Base-by-base conservation (phyloP, 2,888 invertebrate species). In the Platycheirus albimanus region DNA sequence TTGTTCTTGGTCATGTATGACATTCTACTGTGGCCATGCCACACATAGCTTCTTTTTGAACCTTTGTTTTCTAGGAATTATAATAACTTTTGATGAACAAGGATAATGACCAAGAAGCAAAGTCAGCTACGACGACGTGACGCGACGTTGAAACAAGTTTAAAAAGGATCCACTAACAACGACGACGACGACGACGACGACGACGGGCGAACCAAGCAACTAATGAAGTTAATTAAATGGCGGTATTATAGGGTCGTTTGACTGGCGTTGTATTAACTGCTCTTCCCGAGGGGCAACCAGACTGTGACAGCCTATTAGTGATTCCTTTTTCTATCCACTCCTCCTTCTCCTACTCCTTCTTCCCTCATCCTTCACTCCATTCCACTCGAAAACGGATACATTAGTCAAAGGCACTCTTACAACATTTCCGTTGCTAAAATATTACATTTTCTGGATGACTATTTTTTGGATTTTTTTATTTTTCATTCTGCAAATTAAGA, bases 81-180 rank as follows among this genome's bases (percentile, higher is more conserved):
- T 77, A 76, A 81, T 81, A 83, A 83, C 78, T 83, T 83, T 78
- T 83, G 78, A 83, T 83, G 64, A 78, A 83, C 78, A 72, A 78
- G 83, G 78, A 83, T 83, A 83, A 83, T 83, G 83, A 83, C 78
- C 69, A 67, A 63, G 13, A 28, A 72, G 54, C 47, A 33, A 61
- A 51, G 33, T 47, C 24, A 17, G 33, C 56, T 36, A 33, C 2
- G 10, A 19, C 24, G n/a, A n/a, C n/a, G n/a, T n/a, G n/a, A n/a
- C n/a, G n/a, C n/a, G n/a, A n/a, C n/a, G 28, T 24, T 58, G 15
- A 5, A 36, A n/a, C n/a, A 3, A 11, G 3, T 36, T 8, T 11
- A 3, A 36, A 1, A 11, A 36, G 11, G 36, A 36, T 36, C n/a
- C n/a, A n/a, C n/a, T n/a, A n/a, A n/a, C n/a, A n/a, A n/a, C n/a